phyloP scores from a whole-genome alignment of 1,140 invertebrate species.

The Helicoverpa armigera region DNA sequence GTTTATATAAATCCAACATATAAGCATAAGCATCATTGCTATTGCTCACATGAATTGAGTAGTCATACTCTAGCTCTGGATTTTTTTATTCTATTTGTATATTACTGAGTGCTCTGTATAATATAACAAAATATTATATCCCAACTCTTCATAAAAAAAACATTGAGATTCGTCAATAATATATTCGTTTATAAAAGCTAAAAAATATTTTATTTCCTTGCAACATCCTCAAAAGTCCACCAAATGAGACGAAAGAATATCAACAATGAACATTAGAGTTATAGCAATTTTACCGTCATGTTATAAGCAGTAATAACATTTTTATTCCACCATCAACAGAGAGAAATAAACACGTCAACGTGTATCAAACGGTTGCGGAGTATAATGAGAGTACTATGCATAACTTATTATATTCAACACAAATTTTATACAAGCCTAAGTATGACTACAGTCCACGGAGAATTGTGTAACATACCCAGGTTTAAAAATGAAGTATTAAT shows the following conservation, averaged over 20 bases:
- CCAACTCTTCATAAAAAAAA: too few relatives aligned
- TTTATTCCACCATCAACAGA: slow-evolving; percentile 61
- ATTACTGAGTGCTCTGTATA: too few relatives aligned
- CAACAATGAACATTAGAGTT: slow-evolving; percentile 58
- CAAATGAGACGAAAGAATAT: slow-evolving; percentile 56
- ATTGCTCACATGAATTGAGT: not conserved
- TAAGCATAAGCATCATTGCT: not conserved
- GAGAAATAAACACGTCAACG: slow-evolving; percentile 53
- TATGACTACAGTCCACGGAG: too few relatives aligned
- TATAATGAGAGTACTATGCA: slow-evolving; percentile 45
- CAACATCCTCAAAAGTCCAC: slow-evolving; percentile 41
- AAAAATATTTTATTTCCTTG: not conserved
- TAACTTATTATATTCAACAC: not conserved
- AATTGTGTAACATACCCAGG: too few relatives aligned
- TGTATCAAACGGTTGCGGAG: slow-evolving; percentile 40
- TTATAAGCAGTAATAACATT: slow-evolving; percentile 67
- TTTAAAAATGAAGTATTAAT: too few relatives aligned
- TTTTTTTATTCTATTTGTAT: not conserved
- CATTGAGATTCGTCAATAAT: not conserved
- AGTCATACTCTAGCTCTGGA: not conserved
- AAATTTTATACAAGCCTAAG: too few relatives aligned
- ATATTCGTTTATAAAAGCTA: not conserved
- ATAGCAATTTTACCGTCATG: slow-evolving; percentile 63
- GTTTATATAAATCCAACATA: slow-evolving; percentile 13
- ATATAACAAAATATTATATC: too few relatives aligned